A percentile compares a stretch with the other conserved stretches of the same genome.
These are phyloP conservation scores for Oeneis ivallda DNA, from an alignment of 2,888 invertebrate species.

Conservation along the genomic window DNA sequence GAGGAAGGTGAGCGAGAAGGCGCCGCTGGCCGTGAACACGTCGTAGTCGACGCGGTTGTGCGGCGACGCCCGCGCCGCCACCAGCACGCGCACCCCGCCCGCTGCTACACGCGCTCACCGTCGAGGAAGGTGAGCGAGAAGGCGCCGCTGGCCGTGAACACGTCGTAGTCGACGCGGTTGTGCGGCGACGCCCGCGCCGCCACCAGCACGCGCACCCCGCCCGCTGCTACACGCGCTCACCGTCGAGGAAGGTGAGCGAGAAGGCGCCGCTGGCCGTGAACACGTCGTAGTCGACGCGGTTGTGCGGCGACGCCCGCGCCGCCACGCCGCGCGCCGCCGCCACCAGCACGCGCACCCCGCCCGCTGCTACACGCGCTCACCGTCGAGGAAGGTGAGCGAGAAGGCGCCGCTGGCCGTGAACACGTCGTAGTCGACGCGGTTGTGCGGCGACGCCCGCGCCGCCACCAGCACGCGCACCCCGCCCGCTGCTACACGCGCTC, in stretches of 20 bases:
- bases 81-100: conserved; percentile 83
- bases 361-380: no score
- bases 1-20: conserved; percentile 88
- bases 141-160: conserved; percentile 86
- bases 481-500: no score
- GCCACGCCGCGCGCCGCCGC: conserved; percentile 77
- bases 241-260: conserved; percentile 87
- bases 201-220: conserved; percentile 82
- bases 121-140: conserved; percentile 89
- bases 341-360: conserved; percentile 82
- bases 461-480: no score
- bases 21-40: conserved; percentile 87
- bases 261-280: conserved; percentile 89
- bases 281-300: conserved; percentile 84
- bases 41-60: conserved; percentile 84
- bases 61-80: conserved; percentile 72
- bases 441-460: no score
- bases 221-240: conserved; percentile 85
- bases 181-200: conserved; percentile 65
- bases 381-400: no score
- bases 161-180: conserved; percentile 84
- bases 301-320: conserved; percentile 68
- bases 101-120: conserved; percentile 62
- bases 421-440: no score
- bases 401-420: no score